Evolutionary conservation across 92 coral and sea anemone species (phyloP).

Genomic region (Epizoanthus illoricatus): DNA sequence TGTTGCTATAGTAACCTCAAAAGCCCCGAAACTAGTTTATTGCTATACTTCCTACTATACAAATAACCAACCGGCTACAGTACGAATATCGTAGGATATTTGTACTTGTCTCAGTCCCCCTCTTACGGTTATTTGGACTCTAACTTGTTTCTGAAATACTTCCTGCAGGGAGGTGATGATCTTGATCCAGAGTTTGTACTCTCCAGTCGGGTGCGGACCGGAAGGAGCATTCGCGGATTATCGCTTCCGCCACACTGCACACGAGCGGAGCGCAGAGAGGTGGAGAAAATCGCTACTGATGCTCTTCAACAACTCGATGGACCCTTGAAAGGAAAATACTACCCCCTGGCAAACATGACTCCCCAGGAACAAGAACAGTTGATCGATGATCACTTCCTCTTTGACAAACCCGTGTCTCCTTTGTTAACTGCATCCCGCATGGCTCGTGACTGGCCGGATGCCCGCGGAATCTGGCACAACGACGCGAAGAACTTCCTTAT

Average conservation of each 20-base stretch:
- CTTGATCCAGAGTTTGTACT: constrained; percentile 79
- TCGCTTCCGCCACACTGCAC: constrained; percentile 92
- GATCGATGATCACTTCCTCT: constrained; percentile 89
- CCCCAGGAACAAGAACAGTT: constrained; percentile 82
- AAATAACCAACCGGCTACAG: too few species aligned
- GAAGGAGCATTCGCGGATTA: constrained; percentile 89
- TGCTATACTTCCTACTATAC: too few species aligned
- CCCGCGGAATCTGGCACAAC: constrained; percentile 97
- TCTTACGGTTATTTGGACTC: too few species aligned
- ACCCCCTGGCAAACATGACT: constrained; percentile 84
- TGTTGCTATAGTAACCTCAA: too few species aligned
- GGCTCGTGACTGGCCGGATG: constrained; percentile 98
- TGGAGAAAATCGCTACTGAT: constrained; percentile 69
- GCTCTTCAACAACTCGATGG: constrained; percentile 84
- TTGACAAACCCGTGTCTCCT: constrained; percentile 96
- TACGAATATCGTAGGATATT: too few species aligned
- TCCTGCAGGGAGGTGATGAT: constrained; percentile 73
- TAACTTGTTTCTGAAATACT: too few species aligned
- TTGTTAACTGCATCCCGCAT: constrained; percentile 72
- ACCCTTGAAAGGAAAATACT: constrained; percentile 74
- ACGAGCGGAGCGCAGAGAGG: constrained; percentile 89
- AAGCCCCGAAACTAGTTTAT: too few species aligned
- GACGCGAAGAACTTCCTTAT: constrained; percentile 84
- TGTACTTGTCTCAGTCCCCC: too few species aligned
- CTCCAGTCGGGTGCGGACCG: constrained; percentile 91